phyloP scores from a whole-genome alignment of 2,888 invertebrate species.

The Sphinx pinastri region DNA sequence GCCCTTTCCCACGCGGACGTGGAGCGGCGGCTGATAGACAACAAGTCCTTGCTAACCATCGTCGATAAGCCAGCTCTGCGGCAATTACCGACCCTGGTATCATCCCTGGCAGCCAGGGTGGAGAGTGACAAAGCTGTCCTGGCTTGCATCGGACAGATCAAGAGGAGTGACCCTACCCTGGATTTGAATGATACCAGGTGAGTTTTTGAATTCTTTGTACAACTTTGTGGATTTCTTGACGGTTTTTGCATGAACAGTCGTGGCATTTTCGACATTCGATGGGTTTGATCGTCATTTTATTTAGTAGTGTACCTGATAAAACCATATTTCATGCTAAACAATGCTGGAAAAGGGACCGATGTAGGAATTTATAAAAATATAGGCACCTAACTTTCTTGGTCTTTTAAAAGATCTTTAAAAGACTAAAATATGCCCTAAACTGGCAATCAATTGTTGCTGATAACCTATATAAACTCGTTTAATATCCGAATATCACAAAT shows the following conservation, averaged over 20 bases:
- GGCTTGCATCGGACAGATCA: constrained; percentile 87
- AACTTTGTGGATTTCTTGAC: background rate
- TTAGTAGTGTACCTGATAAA: no score
- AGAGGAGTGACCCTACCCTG: constrained; percentile 84
- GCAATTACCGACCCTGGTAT: constrained; percentile 87
- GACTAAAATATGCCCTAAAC: background rate
- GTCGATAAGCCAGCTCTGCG: constrained; percentile 92
- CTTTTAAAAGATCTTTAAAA: background rate
- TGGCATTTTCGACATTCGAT: no score
- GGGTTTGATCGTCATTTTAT: no score
- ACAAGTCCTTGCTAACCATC: constrained; percentile 93
- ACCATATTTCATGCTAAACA: no score
- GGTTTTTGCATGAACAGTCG: background rate
- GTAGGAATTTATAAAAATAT: no score
- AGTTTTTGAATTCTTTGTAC: constrained; percentile 30
- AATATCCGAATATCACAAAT: background rate
- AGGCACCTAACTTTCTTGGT: no score
- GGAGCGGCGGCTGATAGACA: constrained; percentile 95
- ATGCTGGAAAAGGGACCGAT: no score
- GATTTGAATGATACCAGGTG: constrained; percentile 86
- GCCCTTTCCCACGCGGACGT: constrained; percentile 93
- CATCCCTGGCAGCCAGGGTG: constrained; percentile 90
- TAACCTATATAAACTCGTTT: no score
- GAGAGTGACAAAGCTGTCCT: constrained; percentile 96
- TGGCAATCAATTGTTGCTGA: no score